Percentiles rank a stretch among this genome's conserved stretches.
Evolutionary conservation across 2,113 vertebrate genomes (phyloP).

Genomic region (Hippopotamus amphibius): DNA sequence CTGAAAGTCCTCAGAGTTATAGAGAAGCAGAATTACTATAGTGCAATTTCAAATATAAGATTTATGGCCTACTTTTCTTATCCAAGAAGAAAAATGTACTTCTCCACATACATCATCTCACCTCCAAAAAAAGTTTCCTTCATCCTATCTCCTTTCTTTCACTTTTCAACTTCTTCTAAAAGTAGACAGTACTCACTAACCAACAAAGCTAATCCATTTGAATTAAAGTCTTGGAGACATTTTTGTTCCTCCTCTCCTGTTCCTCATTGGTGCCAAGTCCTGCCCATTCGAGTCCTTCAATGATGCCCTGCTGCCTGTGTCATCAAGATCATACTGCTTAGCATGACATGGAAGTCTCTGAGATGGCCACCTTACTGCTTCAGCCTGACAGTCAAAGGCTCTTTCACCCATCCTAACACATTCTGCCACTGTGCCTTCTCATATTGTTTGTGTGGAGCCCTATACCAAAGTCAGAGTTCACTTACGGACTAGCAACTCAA

Average conservation of each 20-base stretch:
- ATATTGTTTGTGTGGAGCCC: too few species aligned
- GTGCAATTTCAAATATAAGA: constrained; percentile 7
- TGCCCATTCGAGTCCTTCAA: neutral
- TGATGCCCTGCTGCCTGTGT: neutral
- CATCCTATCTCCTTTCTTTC: neutral
- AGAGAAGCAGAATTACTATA: neutral
- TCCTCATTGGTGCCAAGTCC: neutral
- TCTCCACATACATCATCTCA: neutral
- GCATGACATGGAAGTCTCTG: neutral
- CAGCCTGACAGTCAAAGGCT: neutral
- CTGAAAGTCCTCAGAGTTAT: neutral
- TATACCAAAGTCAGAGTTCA: too few species aligned
- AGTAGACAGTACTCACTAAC: neutral
- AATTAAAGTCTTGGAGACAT: neutral
- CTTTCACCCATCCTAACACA: neutral
- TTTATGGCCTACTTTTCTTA: neutral
- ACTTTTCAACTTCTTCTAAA: neutral
- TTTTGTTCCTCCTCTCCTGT: neutral
- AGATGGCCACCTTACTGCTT: neutral
- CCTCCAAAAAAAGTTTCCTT: neutral
- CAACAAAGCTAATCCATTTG: neutral
- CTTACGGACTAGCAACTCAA: too few species aligned
- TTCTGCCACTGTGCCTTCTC: neutral
- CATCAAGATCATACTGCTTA: neutral
- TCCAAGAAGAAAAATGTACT: neutral